phyloP scores from a whole-genome alignment of 1,140 invertebrate species.

The Drosophila baimaii region DNA sequence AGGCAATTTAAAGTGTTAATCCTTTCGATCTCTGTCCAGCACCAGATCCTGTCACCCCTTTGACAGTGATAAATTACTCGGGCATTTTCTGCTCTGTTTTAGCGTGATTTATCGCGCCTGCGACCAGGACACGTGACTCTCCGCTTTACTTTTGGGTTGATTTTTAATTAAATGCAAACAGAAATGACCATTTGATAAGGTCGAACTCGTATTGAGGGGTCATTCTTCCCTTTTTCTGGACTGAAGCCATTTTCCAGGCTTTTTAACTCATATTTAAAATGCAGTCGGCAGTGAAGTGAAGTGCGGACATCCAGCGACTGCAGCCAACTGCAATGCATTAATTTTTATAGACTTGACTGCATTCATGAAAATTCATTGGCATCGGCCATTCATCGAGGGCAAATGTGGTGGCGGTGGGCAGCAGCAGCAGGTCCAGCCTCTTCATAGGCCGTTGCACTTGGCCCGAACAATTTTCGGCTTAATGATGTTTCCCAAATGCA shows the following conservation, averaged over 20 bases:
- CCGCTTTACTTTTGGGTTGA: conserved; percentile 65
- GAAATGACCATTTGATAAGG: conserved; percentile 83
- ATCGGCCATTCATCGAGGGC: conserved; percentile 44
- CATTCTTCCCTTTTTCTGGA: neutral
- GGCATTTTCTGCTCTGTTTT: conserved; percentile 75
- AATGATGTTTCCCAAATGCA: conserved; percentile 80
- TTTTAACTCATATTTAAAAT: conserved; percentile 79
- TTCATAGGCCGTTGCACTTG: conserved; percentile 78
- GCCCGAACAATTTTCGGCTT: conserved; percentile 72
- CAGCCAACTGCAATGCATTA: conserved; percentile 77
- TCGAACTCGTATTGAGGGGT: conserved; percentile 10
- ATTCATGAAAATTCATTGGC: conserved; percentile 81
- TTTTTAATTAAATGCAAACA: conserved; percentile 84
- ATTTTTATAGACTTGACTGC: conserved; percentile 82
- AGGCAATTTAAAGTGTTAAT: conserved; percentile 76
- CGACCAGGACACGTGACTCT: conserved; percentile 74
- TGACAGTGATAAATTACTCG: conserved; percentile 83
- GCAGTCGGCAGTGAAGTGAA: conserved; percentile 46
- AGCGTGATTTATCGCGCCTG: conserved; percentile 82
- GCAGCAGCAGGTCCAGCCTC: conserved; percentile 33
- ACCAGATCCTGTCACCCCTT: conserved; percentile 48
- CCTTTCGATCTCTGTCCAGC: conserved; percentile 65
- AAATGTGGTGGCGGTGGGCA: conserved; percentile 21
- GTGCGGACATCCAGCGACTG: conserved; percentile 40
- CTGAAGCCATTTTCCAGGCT: conserved; percentile 51